Conservation (phyloP, 2,888 invertebrate genomes). For the Acleris emargana region DNA sequence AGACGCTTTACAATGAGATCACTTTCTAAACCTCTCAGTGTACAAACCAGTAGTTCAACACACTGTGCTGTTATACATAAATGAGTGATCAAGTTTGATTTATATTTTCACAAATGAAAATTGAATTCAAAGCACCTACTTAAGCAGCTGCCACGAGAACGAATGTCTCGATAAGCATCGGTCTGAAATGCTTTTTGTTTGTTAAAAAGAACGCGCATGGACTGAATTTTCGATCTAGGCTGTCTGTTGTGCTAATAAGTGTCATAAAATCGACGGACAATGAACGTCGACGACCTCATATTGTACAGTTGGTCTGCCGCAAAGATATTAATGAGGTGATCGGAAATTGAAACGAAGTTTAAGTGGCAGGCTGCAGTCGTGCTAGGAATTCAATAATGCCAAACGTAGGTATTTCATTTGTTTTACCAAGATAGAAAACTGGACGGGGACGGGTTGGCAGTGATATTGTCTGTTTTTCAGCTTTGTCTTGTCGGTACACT, state of each 20-base stretch:
- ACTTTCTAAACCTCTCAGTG: slow-evolving; percentile 24
- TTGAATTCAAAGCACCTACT: slow-evolving; percentile 9
- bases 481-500: background rate
- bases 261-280: slow-evolving; percentile 33
- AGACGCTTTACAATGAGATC: slow-evolving; percentile 38
- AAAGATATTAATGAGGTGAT: slow-evolving; percentile 43
- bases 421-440: background rate
- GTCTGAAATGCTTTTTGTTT: slow-evolving; percentile 11
- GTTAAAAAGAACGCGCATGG: slow-evolving; percentile 15
- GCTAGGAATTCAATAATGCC: slow-evolving; percentile 37
- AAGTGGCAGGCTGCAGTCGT: slow-evolving; percentile 38
- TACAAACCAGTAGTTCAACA: slow-evolving; percentile 1
- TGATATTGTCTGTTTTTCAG: slow-evolving; percentile 8
- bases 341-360: slow-evolving; percentile 41
- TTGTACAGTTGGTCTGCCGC: slow-evolving; percentile 36
- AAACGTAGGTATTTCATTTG: background rate
- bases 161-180: slow-evolving; percentile 2
- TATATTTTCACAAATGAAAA: slow-evolving; percentile 12
- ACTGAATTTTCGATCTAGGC: slow-evolving; percentile 25
- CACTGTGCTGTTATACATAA: background rate
- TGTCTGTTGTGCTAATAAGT: slow-evolving; percentile 8
- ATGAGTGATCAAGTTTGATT: slow-evolving; percentile 6
- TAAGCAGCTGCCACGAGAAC: slow-evolving; percentile 17
- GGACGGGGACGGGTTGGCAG: background rate
- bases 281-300: slow-evolving; percentile 45